phyloP scores from a whole-genome alignment of 2,797 vertebrate species.

The Apodemus agrarius region DNA sequence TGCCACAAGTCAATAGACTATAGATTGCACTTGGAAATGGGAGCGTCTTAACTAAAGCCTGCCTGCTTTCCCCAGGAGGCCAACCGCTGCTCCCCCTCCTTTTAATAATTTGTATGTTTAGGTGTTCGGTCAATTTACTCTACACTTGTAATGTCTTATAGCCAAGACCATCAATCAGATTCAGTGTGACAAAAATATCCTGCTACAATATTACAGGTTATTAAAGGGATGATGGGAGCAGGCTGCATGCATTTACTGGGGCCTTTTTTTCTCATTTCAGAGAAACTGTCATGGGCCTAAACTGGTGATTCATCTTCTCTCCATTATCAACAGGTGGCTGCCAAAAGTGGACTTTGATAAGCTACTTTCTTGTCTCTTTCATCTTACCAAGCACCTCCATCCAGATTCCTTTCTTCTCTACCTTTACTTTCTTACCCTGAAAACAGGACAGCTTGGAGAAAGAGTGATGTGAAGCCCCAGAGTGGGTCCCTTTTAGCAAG shows the following conservation, averaged over 20 bases:
- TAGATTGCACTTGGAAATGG: slow-evolving; percentile 96
- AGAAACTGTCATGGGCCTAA: slow-evolving; percentile 88
- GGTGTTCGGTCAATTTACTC: slow-evolving; percentile 93
- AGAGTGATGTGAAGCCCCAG: slow-evolving; percentile 27
- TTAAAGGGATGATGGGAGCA: slow-evolving; percentile 92
- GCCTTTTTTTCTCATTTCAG: slow-evolving; percentile 90
- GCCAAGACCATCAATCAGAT: slow-evolving; percentile 93
- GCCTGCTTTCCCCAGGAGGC: slow-evolving; percentile 89
- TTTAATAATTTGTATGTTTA: slow-evolving; percentile 99
- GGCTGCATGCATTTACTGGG: slow-evolving; percentile 86
- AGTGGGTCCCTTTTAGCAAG: slow-evolving; percentile 21
- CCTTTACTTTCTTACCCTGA: slow-evolving; percentile 50
- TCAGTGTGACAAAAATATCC: slow-evolving; percentile 90
- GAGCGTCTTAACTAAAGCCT: slow-evolving; percentile 95
- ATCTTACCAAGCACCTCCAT: not conserved
- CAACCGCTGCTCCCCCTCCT: slow-evolving; percentile 89
- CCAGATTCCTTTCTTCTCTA: slow-evolving; percentile 45
- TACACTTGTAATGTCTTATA: slow-evolving; percentile 91
- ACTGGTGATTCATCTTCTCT: slow-evolving; percentile 91
- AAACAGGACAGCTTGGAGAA: slow-evolving; percentile 9
- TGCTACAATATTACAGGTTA: slow-evolving; percentile 93
- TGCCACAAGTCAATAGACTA: slow-evolving; percentile 97
- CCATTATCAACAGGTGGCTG: slow-evolving; percentile 90
- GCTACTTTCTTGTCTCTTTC: slow-evolving; percentile 80
- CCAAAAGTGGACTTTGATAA: slow-evolving; percentile 85